Evolutionary conservation across 2,888 invertebrate species (phyloP).

Genomic region (Pterobdella sp.): DNA sequence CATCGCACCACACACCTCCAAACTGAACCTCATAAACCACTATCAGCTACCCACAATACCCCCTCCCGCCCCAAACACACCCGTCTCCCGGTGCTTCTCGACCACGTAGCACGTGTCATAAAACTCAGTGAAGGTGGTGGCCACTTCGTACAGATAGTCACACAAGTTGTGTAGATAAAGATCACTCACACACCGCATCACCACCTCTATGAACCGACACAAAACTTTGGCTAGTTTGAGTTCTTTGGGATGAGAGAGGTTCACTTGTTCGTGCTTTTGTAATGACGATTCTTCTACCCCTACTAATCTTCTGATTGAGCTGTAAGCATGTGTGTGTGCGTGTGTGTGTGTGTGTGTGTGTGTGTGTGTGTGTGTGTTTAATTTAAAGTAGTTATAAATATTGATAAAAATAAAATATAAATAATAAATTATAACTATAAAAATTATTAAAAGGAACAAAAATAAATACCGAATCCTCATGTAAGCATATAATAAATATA

Average conservation of each 20-base stretch:
- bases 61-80: slow-evolving; percentile 40
- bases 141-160: slow-evolving; percentile 87
- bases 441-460: neutral
- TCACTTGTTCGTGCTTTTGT: slow-evolving; percentile 58
- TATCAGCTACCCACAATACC: neutral
- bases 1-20: neutral
- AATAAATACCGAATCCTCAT: slow-evolving; percentile 71
- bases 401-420: neutral
- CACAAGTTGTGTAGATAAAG: slow-evolving; percentile 78
- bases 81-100: slow-evolving; percentile 69
- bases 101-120: slow-evolving; percentile 96
- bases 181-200: slow-evolving; percentile 72
- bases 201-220: slow-evolving; percentile 64
- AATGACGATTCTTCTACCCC: slow-evolving; percentile 54
- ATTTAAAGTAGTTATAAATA: neutral
- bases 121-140: slow-evolving; percentile 88
- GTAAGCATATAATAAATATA: slow-evolving; percentile 86
- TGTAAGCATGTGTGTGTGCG: too few species aligned
- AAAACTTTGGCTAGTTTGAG: slow-evolving; percentile 83
- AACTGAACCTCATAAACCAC: neutral
- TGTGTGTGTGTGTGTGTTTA: too few species aligned
- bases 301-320: slow-evolving; percentile 54
- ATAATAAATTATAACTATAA: slow-evolving; percentile 1
- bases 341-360: too few species aligned
- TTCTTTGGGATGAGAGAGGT: slow-evolving; percentile 79